Conservation (phyloP, 35 echinoderm and acorn worm genomes). For the Chiridota heheva region DNA sequence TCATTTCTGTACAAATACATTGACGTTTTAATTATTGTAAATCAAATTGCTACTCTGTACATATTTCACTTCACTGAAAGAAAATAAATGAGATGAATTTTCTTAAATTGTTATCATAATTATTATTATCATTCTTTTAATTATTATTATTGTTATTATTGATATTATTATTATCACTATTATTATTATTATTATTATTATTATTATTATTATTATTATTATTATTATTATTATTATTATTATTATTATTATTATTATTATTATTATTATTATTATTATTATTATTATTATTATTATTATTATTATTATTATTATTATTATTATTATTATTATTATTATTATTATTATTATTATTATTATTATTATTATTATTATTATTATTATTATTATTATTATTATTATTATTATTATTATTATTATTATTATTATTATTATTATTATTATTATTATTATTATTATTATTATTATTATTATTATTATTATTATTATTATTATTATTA, state of each 20-base stretch:
- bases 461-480: background rate
- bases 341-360: background rate
- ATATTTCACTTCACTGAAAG: no score
- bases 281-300: slow-evolving; percentile 11
- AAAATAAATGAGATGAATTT: no score
- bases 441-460: background rate
- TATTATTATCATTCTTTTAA: no score
- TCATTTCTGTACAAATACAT: no score
- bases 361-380: background rate
- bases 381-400: background rate
- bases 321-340: background rate
- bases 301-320: background rate
- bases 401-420: background rate
- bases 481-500: background rate
- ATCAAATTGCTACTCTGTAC: no score
- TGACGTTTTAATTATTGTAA: no score
- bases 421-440: background rate
- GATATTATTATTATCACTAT: background rate
- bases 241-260: slow-evolving; percentile 11
- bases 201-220: slow-evolving; percentile 4
- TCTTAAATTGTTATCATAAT: no score
- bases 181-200: slow-evolving; percentile 4
- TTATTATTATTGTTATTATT: slow-evolving; percentile 4
- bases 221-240: slow-evolving; percentile 11
- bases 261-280: slow-evolving; percentile 11